Evolutionary conservation across 2,888 invertebrate genomes (phyloP).

Genomic region (Brachyptera putata): DNA sequence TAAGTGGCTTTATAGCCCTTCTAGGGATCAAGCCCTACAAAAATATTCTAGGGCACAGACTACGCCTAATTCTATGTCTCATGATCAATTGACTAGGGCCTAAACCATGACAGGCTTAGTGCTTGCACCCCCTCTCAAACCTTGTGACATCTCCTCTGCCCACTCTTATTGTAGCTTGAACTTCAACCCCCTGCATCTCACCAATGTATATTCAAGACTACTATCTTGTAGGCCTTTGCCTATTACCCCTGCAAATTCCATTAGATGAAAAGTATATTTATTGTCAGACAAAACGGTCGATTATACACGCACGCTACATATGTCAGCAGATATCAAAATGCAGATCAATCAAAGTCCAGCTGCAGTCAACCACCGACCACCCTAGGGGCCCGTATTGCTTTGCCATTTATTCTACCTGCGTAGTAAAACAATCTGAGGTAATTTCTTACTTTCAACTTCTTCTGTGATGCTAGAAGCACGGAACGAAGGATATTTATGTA

Average conservation of each 20-base stretch:
- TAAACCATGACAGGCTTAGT: too few species aligned
- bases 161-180: conserved; percentile 7
- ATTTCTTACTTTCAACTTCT: conserved; percentile 21
- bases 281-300: conserved; percentile 3
- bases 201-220: not conserved
- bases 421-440: not conserved
- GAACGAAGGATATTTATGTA: too few species aligned
- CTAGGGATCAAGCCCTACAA: too few species aligned
- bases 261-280: not conserved
- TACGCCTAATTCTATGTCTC: too few species aligned
- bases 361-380: conserved; percentile 18
- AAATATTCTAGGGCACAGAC: too few species aligned
- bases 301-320: conserved; percentile 11
- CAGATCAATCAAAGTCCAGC: conserved; percentile 19
- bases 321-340: conserved; percentile 9
- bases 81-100: too few species aligned
- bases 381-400: not conserved
- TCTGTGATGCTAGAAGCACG: too few species aligned
- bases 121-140: too few species aligned
- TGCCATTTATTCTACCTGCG: not conserved
- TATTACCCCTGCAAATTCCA: not conserved
- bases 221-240: too few species aligned
- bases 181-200: conserved; percentile 14
- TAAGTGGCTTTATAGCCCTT: too few species aligned
- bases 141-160: conserved; percentile 4